Percentiles rank a stretch among this genome's conserved stretches.
Evolutionary conservation across 1,140 invertebrate species (phyloP).

Genomic region (Drosophila nigrodunni): DNA sequence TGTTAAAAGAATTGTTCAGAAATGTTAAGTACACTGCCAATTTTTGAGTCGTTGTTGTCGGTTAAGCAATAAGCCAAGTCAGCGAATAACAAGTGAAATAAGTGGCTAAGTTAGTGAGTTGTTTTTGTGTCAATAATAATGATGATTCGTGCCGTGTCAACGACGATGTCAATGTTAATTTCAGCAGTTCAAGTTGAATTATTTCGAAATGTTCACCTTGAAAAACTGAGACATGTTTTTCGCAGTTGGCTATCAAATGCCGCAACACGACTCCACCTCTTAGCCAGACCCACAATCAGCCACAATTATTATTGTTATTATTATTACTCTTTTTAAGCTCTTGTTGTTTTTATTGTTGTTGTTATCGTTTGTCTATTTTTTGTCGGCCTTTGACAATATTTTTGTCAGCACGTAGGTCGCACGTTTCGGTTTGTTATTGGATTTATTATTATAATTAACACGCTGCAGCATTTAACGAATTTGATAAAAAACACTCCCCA

Average conservation of each 20-base stretch:
- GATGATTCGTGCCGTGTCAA: conserved; percentile 53
- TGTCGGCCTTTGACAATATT: conserved; percentile 70
- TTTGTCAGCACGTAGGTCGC: conserved; percentile 74
- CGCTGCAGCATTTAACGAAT: conserved; percentile 63
- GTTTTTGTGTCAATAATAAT: no score
- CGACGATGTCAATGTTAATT: conserved; percentile 78
- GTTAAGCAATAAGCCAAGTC: conserved; percentile 46
- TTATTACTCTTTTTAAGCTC: conserved; percentile 44
- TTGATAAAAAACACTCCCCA: neutral
- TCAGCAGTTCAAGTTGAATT: conserved; percentile 80
- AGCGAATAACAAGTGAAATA: conserved; percentile 29
- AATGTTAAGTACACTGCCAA: neutral
- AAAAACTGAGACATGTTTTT: conserved; percentile 54
- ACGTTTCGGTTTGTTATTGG: conserved; percentile 77
- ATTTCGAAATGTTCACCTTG: conserved; percentile 81
- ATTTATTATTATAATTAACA: conserved; percentile 79
- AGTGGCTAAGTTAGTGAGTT: conserved; percentile 19
- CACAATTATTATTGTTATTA: conserved; percentile 35
- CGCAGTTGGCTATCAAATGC: conserved; percentile 53
- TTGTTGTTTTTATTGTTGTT: conserved; percentile 67
- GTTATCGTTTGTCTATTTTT: conserved; percentile 50
- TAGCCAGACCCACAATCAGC: conserved; percentile 54
- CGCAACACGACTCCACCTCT: conserved; percentile 64
- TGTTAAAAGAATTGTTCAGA: neutral
- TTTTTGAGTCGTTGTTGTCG: neutral